phyloP scores from a whole-genome alignment of 2,888 invertebrate species.

The Acrocyrtus sp. region DNA sequence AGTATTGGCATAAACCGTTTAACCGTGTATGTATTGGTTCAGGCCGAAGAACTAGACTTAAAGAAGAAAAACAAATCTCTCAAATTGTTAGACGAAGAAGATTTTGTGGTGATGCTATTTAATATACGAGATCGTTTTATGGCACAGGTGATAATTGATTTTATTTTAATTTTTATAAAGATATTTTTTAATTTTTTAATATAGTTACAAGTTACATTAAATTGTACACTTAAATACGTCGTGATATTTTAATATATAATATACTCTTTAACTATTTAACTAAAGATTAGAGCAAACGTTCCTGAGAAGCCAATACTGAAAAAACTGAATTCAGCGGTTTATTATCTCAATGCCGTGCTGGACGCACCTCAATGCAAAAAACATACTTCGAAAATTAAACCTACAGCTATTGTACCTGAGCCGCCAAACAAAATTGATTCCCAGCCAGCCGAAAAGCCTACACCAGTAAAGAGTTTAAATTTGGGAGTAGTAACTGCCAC shows the following conservation, averaged over 20 bases:
- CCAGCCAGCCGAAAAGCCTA: no score
- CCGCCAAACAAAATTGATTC: no score
- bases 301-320: slow-evolving; percentile 46
- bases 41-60: slow-evolving; percentile 61
- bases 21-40: no score
- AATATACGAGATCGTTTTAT: slow-evolving; percentile 58
- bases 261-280: no score
- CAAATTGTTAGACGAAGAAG: slow-evolving; percentile 55
- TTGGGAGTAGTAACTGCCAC: no score
- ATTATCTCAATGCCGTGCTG: slow-evolving; percentile 53
- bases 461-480: no score
- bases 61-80: slow-evolving; percentile 51
- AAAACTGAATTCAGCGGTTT: slow-evolving; percentile 54
- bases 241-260: no score
- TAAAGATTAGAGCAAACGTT: slow-evolving; percentile 57
- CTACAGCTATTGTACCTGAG: no score
- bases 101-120: slow-evolving; percentile 59
- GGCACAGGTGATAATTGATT: slow-evolving; percentile 53
- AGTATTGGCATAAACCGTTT: neutral
- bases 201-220: neutral
- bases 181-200: no score
- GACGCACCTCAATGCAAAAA: slow-evolving; percentile 59
- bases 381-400: slow-evolving; percentile 26
- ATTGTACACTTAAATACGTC: no score
- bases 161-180: no score